phyloP scores from a whole-genome alignment of 2,888 invertebrate species.

The Synanthedon andrenaeformis region DNA sequence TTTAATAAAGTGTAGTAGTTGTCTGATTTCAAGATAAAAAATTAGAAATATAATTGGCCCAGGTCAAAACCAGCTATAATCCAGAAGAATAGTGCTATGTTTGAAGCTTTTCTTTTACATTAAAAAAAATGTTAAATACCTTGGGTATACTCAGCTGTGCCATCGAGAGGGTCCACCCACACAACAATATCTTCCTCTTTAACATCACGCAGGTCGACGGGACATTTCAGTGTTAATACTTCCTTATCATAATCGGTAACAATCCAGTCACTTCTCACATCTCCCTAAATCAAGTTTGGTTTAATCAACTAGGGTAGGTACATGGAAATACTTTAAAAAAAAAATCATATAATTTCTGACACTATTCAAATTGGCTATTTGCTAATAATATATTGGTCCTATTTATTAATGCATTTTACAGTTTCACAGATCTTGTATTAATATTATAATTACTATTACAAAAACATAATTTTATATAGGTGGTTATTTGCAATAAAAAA shows the following conservation, averaged over 20 bases:
- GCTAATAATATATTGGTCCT: no score
- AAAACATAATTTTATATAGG: no score
- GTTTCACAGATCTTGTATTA: no score
- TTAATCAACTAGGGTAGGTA: neutral
- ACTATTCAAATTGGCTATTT: no score
- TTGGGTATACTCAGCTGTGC: slow-evolving; percentile 98
- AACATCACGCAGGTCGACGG: slow-evolving; percentile 72
- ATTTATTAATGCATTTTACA: no score
- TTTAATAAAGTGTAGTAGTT: no score
- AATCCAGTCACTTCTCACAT: slow-evolving; percentile 80
- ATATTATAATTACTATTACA: no score
- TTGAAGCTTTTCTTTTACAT: neutral
- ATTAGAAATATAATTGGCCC: neutral
- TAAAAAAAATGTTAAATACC: slow-evolving; percentile 46
- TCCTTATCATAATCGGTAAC: slow-evolving; percentile 79
- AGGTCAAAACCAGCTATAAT: no score
- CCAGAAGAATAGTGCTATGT: neutral
- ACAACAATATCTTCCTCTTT: slow-evolving; percentile 89
- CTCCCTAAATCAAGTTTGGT: slow-evolving; percentile 22
- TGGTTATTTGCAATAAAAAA: no score
- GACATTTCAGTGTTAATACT: slow-evolving; percentile 74
- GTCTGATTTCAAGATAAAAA: neutral
- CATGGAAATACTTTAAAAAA: no score
- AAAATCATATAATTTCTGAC: no score
- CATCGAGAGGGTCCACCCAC: slow-evolving; percentile 99